Base-by-base conservation (phyloP, 1,140 invertebrate genomes). In the Glossosoma conforme region DNA sequence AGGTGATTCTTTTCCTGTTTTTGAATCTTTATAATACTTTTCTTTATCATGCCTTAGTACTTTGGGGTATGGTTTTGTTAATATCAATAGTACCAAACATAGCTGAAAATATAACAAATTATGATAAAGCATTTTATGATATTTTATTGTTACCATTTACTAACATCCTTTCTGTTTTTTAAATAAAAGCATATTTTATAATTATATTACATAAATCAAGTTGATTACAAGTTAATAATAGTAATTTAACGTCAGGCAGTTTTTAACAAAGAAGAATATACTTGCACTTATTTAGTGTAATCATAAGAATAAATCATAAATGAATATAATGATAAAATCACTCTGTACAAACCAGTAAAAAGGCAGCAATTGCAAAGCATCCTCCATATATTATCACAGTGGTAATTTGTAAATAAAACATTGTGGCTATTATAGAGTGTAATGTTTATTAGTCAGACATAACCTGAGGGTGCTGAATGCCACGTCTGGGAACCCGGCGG, bases 21-120 rank as follows among this genome's bases (percentile, higher is more conserved):
- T 65, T n/a, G 78, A 76, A 76, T 93, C 81, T 46, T 79, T 62
- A 63, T 83, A 96, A 57, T 73, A 82, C 59, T 87, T 84, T 68
- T 96, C 93, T 62, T 85, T 80, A 60, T 86, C 77, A 60, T 78
- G 77, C 22, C 85, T 65, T 40, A 70, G 67, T 33, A 91, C 74
- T 38, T 75, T 62, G n/a, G 89, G 85, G 69, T 84, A 89, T 17
- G 81, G 78, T 55, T 79, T 69, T 3, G 80, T 80, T 41, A 69
- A 77, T 30, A 77, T 61, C 30, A 79, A 72, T 52, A 86, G 44
- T 42, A 79, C 55, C 33, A 79, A 48, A 53, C 77, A 78, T 35
- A 83, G 58, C 85, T 87, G 54, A 49, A 77, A 75, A 25, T n/a
- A n/a, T 51, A 44, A 53, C 52, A 52, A 41, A 36, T 22, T 48